These are phyloP conservation scores for Ceyx cyanopectus DNA, from an alignment of 2,113 vertebrate genomes.

Conservation along the genomic window DNA sequence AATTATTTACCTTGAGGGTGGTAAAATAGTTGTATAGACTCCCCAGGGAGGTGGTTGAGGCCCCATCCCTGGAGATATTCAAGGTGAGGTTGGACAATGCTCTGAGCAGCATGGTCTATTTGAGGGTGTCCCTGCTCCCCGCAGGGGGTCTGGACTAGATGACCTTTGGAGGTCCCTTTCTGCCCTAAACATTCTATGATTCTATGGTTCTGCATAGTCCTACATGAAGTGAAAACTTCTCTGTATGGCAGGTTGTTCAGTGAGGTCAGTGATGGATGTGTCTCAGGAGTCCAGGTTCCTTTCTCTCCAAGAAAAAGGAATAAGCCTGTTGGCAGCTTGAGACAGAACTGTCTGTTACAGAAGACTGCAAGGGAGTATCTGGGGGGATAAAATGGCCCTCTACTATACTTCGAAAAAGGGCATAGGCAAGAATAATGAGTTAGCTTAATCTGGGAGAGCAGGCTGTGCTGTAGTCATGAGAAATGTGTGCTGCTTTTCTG, in stretches of 20 bases:
- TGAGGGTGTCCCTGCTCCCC: no score
- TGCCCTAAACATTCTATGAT: no score
- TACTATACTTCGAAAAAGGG: background rate
- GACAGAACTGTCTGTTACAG: background rate
- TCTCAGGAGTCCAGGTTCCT: background rate
- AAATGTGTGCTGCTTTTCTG: background rate
- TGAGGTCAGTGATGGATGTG: background rate
- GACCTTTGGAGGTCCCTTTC: no score
- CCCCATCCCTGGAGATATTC: no score
- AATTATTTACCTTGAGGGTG: no score
- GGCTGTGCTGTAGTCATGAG: background rate
- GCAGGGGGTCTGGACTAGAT: no score
- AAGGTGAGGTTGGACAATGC: no score
- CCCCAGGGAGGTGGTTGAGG: no score
- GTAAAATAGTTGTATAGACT: no score
- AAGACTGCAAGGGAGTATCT: background rate
- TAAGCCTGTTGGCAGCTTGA: background rate
- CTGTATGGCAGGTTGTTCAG: background rate
- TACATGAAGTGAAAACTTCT: background rate
- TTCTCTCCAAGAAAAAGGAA: background rate
- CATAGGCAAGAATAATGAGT: background rate
- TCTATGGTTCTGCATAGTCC: background rate
- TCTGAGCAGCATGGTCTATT: no score
- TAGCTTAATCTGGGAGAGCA: background rate
- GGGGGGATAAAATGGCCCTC: background rate